Base-by-base conservation (phyloP, 1,140 invertebrate species). In the Neoseiulus cucumeris region DNA sequence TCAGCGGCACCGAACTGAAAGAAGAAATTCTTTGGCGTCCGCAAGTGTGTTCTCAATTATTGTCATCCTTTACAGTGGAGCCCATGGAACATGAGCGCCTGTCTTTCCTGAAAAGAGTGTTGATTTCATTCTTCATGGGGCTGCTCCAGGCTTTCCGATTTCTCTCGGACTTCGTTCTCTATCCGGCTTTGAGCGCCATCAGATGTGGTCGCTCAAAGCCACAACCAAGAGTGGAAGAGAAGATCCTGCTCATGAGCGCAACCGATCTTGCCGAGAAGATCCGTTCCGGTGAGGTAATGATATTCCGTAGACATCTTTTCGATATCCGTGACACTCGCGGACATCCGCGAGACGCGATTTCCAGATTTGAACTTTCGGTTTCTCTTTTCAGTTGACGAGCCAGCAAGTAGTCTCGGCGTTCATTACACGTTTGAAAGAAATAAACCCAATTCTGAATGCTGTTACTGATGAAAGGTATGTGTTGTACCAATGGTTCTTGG, bases 241-340 rank as follows among this genome's bases (percentile, higher is more conserved):
- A 83, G 20, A 79, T 87, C 14, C 76, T 90, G 22, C 76, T 88
- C 66, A 80, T 86, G 70, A 84, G 84, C 65, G 86, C 85, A 7
- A 79, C 82, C 29, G 77, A 81, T 59, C 75, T 91, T 55, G 86
- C 87, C 0, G 76, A 77, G 22, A 87, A 86, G 79, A 91, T 91
- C 65, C 79, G 87, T 68, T 82, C 79, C 42, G 82, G 82, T 78
- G 82, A 90, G 80, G 87, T 89, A 75, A 75, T 73, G 4, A 47
- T 4, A 28, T 5, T 47, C 45, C 33, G 33, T 39, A 6, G 4
- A 39, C 33, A 39, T 39, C 33, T 39, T 9, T 39, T n/a, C n/a
- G n/a, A n/a, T n/a, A n/a, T n/a, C n/a, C n/a, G n/a, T n/a, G n/a
- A n/a, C n/a, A n/a, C n/a, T n/a, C n/a, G n/a, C n/a, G n/a, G n/a